phyloP scores from a whole-genome alignment of 2,113 vertebrate species.

The Esox niger region DNA sequence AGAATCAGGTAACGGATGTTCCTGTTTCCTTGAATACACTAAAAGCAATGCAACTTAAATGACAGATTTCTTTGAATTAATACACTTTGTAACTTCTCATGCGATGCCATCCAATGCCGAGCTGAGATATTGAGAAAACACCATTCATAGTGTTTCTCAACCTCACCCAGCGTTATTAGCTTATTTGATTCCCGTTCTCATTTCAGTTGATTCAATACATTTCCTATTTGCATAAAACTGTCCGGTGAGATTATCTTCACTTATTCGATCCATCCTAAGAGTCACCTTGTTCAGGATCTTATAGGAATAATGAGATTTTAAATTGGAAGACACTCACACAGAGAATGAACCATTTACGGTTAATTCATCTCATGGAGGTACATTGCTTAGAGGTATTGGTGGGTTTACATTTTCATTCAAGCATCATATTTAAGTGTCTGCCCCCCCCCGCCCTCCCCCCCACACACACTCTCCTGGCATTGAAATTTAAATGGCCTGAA shows the following conservation, averaged over 20 bases:
- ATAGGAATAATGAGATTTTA: conserved; percentile 86
- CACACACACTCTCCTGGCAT: conserved; percentile 72
- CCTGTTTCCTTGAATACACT: conserved; percentile 39
- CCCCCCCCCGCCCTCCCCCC: conserved; percentile 67
- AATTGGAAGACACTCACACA: conserved; percentile 82
- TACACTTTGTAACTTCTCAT: conserved; percentile 67
- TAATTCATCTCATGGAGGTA: conserved; percentile 83
- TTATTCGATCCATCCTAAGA: conserved; percentile 80
- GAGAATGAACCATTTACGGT: conserved; percentile 81
- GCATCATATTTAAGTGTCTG: conserved; percentile 79
- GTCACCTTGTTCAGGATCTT: conserved; percentile 82
- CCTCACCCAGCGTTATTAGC: conserved; percentile 78
- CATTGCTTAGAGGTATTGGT: conserved; percentile 83
- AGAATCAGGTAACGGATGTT: conserved; percentile 43
- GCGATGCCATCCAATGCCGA: conserved; percentile 54
- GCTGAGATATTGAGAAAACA: conserved; percentile 63
- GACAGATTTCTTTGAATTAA: conserved; percentile 68
- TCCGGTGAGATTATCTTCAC: conserved; percentile 81
- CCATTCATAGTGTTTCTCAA: conserved; percentile 72
- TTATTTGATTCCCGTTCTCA: conserved; percentile 79
- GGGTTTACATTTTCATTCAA: conserved; percentile 82
- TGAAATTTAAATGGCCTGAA: conserved; percentile 79
- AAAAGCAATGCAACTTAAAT: conserved; percentile 63
- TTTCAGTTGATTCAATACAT: conserved; percentile 82
- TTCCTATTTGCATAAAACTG: conserved; percentile 81